Percentiles rank a stretch among this genome's conserved stretches.
Evolutionary conservation across 2,113 vertebrate genomes (phyloP).

Genomic region (Plecotus auritus): DNA sequence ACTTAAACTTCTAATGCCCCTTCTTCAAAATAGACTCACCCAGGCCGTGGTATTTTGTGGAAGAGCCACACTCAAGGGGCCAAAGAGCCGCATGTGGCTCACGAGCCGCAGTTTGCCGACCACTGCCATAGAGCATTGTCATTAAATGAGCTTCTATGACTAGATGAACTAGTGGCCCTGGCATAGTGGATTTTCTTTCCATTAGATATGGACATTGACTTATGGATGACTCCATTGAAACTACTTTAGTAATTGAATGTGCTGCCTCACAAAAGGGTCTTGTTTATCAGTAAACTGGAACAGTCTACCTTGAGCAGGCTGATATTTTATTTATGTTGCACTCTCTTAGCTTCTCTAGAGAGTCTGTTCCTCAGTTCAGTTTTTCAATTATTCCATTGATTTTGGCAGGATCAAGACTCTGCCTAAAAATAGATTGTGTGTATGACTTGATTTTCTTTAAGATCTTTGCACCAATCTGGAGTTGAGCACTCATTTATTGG

Average conservation of each 20-base stretch:
- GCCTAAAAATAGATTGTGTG: constrained; percentile 31
- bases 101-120: no score
- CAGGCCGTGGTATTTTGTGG: no score
- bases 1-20: no score
- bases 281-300: background rate
- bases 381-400: constrained; percentile 52
- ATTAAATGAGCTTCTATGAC: background rate
- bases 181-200: background rate
- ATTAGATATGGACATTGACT: background rate
- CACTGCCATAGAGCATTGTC: background rate
- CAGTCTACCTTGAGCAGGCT: background rate
- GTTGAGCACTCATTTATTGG: background rate
- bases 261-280: background rate
- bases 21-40: no score
- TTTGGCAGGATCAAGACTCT: constrained; percentile 7
- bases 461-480: background rate
- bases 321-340: constrained; percentile 55
- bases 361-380: constrained; percentile 6
- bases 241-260: background rate
- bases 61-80: no score
- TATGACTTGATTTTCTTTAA: constrained; percentile 18
- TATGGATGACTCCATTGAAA: background rate
- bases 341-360: constrained; percentile 25
- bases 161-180: background rate
- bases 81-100: no score